Conservation (phyloP, 2,888 invertebrate genomes). For the Andrena camellia region DNA sequence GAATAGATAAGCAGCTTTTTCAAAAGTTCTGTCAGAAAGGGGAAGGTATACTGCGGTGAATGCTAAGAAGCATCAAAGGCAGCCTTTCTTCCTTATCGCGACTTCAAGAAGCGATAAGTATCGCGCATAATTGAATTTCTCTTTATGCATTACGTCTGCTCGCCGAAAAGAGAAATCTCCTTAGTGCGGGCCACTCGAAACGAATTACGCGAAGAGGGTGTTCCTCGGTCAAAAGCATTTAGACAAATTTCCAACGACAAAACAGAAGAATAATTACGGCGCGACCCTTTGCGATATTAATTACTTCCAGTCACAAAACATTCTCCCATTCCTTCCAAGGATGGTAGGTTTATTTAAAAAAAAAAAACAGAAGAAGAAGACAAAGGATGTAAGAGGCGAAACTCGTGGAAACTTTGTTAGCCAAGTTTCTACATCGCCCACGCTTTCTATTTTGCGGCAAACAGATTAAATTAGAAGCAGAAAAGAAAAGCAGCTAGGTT, state of each 20-base stretch:
- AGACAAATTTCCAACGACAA: conserved; percentile 9
- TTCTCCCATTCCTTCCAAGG: background rate
- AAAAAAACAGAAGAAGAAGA: background rate
- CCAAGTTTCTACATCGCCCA: background rate
- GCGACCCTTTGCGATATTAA: background rate
- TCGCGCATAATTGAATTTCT: conserved; percentile 57
- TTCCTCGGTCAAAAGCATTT: conserved; percentile 24
- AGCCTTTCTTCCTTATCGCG: conserved; percentile 36
- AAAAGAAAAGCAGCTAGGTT: background rate
- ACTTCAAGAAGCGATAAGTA: conserved; percentile 52
- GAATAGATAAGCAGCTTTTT: conserved; percentile 38
- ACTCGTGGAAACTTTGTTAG: background rate
- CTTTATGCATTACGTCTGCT: conserved; percentile 51
- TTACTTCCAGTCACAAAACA: background rate
- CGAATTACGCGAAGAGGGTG: conserved; percentile 6
- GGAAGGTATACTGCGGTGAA: conserved; percentile 32
- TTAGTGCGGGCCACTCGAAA: background rate
- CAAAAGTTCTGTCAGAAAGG: conserved; percentile 37
- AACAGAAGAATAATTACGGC: conserved; percentile 9
- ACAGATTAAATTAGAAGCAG: conserved; percentile 9
- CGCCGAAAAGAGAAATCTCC: conserved; percentile 28
- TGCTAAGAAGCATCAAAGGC: conserved; percentile 42
- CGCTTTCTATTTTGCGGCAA: background rate
- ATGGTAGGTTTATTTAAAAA: background rate
- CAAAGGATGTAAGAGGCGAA: background rate